Base-by-base conservation (phyloP, 1,140 invertebrate species). In the Agrypnia vestita region DNA sequence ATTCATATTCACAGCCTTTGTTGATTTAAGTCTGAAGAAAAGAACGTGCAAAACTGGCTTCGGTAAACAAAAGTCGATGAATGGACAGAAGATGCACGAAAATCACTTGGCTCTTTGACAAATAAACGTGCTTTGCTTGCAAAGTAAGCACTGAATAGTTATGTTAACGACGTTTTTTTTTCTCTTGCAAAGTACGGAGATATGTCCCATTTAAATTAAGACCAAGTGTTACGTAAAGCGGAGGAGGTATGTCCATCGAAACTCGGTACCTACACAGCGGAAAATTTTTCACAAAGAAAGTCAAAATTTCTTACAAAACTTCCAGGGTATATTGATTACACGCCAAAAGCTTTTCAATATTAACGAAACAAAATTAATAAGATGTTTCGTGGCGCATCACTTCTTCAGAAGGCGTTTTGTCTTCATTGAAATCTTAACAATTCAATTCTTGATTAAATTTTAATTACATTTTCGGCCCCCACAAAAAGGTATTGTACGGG, bases 381-480 rank as follows among this genome's bases (percentile, higher is more conserved):
- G 17, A 71, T 15, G 67, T 49, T 11, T 44, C 15, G 67, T 44
- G 67, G 46, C 43, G 67, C 67, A 71, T 49, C 46, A 71, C 67
- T 71, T 47, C 67, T 49, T 71, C 67, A 71, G 67, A 71, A 71
- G 64, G 46, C 43, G 56, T 76, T 76, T 67, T 76, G 75, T 76
- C 55, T 76, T 76, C 46, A 49, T 76, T 59, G 75, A 76, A 76
- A 64, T 64, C 75, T 76, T 59, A 71, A 78, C 78, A 80, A 77
- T 80, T 69, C 67, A 80, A 74, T 82, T 82, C 76, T 67, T 67
- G 56, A 80, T 80, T 80, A 78, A 82, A 82, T 74, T 80, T 82
- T 80, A 82, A 82, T 82, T 82, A 82, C 76, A 51, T 82, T 82
- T 77, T 53, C 49, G 78, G 78, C 51, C 67, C 62, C 61, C 74